phyloP scores from a whole-genome alignment of 53 echinoderm and acorn worm genomes.

The Mesocentrotus franciscanus region DNA sequence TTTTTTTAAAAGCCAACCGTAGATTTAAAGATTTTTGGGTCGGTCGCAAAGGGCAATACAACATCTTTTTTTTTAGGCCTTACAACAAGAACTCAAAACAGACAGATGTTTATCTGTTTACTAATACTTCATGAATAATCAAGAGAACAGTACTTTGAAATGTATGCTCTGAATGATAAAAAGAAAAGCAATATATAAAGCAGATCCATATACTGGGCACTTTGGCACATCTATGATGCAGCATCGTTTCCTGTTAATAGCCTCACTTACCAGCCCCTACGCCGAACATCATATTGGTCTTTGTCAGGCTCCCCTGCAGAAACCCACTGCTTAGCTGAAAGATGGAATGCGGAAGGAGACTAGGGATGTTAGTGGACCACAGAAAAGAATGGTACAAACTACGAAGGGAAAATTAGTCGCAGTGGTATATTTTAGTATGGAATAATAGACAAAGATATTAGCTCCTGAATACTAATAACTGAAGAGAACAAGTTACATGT shows the following conservation, averaged over 20 bases:
- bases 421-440: not conserved
- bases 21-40: too few species aligned
- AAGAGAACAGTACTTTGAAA: not conserved
- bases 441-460: not conserved
- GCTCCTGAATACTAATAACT: not conserved
- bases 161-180: not conserved
- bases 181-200: constrained; percentile 12
- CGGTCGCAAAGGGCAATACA: too few species aligned
- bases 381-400: constrained; percentile 4
- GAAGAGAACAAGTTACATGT: not conserved
- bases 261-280: constrained; percentile 96
- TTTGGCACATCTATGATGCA: constrained; percentile 19
- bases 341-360: constrained; percentile 61
- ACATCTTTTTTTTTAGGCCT: too few species aligned
- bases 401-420: not conserved
- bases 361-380: constrained; percentile 46
- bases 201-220: not conserved
- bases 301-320: constrained; percentile 66
- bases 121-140: not conserved
- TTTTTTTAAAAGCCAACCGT: too few species aligned
- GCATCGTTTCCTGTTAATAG: constrained; percentile 37
- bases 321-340: constrained; percentile 74
- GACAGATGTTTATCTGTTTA: not conserved
- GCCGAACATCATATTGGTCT: constrained; percentile 98
- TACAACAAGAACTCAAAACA: not conserved